Evolutionary conservation across 2,113 vertebrate species (phyloP).

Genomic region (Pachycephala philippinensis): DNA sequence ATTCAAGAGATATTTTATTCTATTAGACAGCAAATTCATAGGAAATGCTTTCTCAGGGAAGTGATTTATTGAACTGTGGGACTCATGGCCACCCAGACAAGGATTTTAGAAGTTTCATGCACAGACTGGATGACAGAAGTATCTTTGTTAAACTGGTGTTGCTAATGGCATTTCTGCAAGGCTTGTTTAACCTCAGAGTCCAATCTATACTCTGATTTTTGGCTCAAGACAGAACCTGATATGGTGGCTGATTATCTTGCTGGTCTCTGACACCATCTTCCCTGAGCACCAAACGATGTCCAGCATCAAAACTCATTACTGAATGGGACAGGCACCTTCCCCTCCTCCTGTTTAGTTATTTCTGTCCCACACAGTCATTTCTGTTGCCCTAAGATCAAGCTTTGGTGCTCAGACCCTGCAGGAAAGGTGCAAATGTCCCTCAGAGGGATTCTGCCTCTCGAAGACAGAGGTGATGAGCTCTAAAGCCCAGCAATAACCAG

Average conservation of each 20-base stretch:
- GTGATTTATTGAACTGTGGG: conserved; percentile 4
- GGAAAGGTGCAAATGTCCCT: not conserved
- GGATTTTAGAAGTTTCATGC: not conserved
- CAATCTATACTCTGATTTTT: not conserved
- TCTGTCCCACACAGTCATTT: not conserved
- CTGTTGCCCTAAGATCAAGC: not conserved
- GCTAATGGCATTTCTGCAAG: not conserved
- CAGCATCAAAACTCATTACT: not conserved
- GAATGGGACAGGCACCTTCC: not conserved
- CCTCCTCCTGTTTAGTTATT: not conserved
- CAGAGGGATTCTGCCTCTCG: not conserved
- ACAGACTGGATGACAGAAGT: not conserved
- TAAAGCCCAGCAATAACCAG: not conserved
- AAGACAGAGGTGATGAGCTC: not conserved
- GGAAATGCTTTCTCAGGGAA: conserved; percentile 20
- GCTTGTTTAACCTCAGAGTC: not conserved
- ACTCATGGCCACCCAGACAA: not conserved
- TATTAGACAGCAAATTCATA: conserved; percentile 24
- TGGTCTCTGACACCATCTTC: not conserved
- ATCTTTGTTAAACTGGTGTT: not conserved
- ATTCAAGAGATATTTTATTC: conserved; percentile 37
- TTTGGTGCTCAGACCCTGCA: not conserved
- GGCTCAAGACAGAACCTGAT: not conserved
- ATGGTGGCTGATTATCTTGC: not conserved
- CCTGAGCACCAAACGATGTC: not conserved